Evolutionary conservation across 2,797 vertebrate genomes (phyloP).

Genomic region (Halcyon chelicuti): DNA sequence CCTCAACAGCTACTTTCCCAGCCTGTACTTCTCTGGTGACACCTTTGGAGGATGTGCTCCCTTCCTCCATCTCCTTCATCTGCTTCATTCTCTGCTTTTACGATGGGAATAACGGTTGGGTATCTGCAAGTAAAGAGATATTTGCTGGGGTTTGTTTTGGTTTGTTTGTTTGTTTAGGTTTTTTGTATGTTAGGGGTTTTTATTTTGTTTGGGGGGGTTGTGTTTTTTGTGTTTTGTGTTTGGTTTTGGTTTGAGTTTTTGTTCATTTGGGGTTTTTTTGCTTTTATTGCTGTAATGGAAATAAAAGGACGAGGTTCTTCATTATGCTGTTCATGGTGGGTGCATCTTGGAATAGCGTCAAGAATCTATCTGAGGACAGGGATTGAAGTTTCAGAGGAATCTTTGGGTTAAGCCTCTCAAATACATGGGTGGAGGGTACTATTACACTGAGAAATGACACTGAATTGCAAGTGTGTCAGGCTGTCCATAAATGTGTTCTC

Average conservation of each 20-base stretch:
- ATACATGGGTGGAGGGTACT: not conserved
- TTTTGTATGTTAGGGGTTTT: too few relatives aligned
- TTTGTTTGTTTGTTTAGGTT: too few relatives aligned
- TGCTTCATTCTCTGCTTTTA: not conserved
- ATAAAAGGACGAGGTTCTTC: not conserved
- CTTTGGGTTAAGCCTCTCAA: not conserved
- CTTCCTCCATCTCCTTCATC: not conserved
- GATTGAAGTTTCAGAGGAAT: not conserved
- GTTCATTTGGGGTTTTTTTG: not conserved
- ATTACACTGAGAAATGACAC: not conserved
- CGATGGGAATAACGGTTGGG: not conserved
- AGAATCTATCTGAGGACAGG: not conserved
- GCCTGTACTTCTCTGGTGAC: not conserved
- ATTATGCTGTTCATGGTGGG: not conserved
- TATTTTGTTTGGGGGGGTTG: too few relatives aligned
- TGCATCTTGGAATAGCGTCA: not conserved
- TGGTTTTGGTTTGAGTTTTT: too few relatives aligned
- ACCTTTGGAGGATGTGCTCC: not conserved
- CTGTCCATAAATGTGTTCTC: not conserved
- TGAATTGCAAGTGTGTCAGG: not conserved
- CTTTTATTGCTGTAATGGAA: not conserved
- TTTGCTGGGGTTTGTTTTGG: not conserved
- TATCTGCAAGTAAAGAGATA: not conserved
- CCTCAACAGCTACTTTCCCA: not conserved
- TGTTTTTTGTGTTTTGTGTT: too few relatives aligned